These are phyloP conservation scores for Strix occidentalis DNA, from an alignment of 2,797 vertebrate genomes.

Conservation along the genomic window DNA sequence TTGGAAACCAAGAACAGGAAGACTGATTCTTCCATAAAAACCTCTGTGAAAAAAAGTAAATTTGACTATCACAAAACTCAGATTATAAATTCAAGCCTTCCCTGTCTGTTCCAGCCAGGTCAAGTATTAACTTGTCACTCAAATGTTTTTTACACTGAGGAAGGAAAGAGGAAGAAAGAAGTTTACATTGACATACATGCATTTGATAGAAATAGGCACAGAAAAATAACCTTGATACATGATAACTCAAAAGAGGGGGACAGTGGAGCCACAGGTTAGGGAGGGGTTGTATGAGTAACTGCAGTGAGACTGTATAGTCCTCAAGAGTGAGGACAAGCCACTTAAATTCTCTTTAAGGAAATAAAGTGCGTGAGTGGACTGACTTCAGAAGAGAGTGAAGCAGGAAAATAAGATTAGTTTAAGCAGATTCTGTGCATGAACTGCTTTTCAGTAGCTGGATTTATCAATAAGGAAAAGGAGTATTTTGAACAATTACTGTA, in stretches of 20 bases:
- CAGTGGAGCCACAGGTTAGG: neutral
- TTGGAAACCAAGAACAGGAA: neutral
- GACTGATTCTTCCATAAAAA: neutral
- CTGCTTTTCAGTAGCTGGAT: neutral
- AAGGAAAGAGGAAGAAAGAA: neutral
- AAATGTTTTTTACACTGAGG: neutral
- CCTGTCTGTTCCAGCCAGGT: neutral
- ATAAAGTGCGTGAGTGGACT: neutral
- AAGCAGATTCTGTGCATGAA: neutral
- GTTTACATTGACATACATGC: neutral
- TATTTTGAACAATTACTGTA: neutral
- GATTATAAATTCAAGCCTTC: neutral
- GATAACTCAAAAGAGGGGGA: neutral
- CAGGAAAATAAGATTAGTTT: neutral
- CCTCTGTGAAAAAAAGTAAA: neutral
- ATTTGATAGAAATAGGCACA: neutral
- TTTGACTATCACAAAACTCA: neutral
- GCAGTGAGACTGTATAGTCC: neutral
- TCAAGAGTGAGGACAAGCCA: neutral
- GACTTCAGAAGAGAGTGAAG: neutral
- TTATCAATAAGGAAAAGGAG: neutral
- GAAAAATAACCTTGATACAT: neutral
- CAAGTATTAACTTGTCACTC: neutral
- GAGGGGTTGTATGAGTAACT: neutral
- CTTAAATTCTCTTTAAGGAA: neutral